Evolutionary conservation across 2,888 invertebrate species (phyloP), one percentile per base, ranked within the genome.

Genomic region (Heliconius ethilla): DNA sequence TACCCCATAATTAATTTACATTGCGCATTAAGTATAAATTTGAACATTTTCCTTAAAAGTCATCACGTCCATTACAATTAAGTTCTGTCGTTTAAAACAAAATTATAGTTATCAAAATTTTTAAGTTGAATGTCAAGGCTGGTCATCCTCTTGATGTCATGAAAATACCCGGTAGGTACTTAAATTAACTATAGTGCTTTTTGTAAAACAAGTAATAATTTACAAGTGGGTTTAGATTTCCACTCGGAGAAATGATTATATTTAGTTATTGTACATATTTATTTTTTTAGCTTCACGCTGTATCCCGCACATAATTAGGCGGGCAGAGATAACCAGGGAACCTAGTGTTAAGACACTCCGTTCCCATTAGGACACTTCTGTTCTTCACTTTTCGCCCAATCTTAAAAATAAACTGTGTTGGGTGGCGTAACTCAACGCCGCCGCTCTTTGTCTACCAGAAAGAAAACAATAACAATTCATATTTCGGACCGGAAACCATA

Each of bases 111-210:
- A 55, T 72, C 69, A 55, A 72, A 73, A 76, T 15, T 76, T 70
- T 77, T 67, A 67, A 77, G 37, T 40, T 73, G 51, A 77, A 77
- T 77, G 77, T 33, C 77, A 77, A 77, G 77, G 77, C 29, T 66
- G 73, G 66, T 67, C 45, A 27, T 51, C 40, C 40, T 74, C 65
- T 10, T 74, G 22, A 73, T 55, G 27, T 25, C 3, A 29, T 45
- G 40, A 29, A 13, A 33, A 27, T 63, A 63, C 63, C 27, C 13
- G 62, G 27, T 63, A 63, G 15, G 2, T 63, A 63, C 63, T 3
- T 51, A 59, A 0, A 27, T 25, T 63, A 27, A 33, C 33, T 29
- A 11, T 62, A 59, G 22, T 59, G 3, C 18, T 7, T 45, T 70
- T 70, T 9, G 29, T 40, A 13, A 40, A 25, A 65, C 29, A 25